A percentile compares a stretch with the other conserved stretches of the same genome.
These are phyloP conservation scores for Diaprepes abbreviatus DNA, from an alignment of 2,888 invertebrate genomes.

Conservation along the genomic window DNA sequence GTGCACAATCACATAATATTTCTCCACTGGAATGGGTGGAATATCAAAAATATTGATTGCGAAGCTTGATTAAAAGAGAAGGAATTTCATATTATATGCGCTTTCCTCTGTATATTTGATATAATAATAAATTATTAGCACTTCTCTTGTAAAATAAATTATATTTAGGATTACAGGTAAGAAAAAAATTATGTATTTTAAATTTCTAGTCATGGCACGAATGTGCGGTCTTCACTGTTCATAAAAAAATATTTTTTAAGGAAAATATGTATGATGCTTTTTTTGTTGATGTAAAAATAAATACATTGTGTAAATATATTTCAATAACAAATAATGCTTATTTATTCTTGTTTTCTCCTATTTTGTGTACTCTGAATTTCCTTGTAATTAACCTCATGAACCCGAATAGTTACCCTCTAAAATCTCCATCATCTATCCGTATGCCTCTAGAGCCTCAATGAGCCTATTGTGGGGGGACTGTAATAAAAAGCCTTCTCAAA, in stretches of 20 bases:
- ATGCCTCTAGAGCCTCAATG: no score
- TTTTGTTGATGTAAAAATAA: slow-evolving; percentile 29
- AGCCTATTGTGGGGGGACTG: no score
- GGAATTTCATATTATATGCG: not conserved
- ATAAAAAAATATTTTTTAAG: slow-evolving; percentile 31
- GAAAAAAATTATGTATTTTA: not conserved
- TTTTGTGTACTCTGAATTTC: no score
- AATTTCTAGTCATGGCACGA: slow-evolving; percentile 19
- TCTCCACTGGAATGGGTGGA: no score
- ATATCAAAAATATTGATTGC: no score
- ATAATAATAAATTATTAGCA: not conserved
- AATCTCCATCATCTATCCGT: no score
- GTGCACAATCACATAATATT: no score
- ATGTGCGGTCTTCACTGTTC: not conserved
- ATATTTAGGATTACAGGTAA: not conserved
- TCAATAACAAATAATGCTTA: slow-evolving; percentile 9
- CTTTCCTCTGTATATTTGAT: not conserved
- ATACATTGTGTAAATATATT: slow-evolving; percentile 42
- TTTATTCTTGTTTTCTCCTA: not conserved
- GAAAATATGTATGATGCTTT: slow-evolving; percentile 18
- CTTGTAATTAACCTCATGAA: no score
- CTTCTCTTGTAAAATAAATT: not conserved
- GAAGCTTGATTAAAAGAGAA: no score
- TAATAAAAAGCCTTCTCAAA: no score
- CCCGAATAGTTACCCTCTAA: no score